Base-by-base conservation (phyloP, 30 jellyfish, hydroid and myxozoan genomes). In the Nemopilema nomurai region DNA sequence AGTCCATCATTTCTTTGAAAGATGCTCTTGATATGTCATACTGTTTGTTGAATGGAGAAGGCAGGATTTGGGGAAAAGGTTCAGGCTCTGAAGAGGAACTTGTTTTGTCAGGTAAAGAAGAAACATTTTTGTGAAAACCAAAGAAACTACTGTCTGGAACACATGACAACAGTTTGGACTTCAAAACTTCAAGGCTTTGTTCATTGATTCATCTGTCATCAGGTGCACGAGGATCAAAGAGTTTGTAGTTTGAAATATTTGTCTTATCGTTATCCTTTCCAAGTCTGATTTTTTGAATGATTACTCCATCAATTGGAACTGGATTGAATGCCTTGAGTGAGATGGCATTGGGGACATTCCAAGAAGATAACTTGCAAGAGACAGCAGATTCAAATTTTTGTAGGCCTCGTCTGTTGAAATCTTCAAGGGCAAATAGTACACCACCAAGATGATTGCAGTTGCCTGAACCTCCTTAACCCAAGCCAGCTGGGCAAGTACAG, bases 401-500 rank as follows among this genome's bases (percentile, higher is more conserved):
- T 20, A 83, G 71, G 70, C 92, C 88, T 28, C 51, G 57, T 41
- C 65, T 16, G 81, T 83, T 82, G 51, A 53, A 82, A 49, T 82
- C 86, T 62, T 82, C 91, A 9, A 82, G 62, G 53, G 87, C 89
- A 49, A 71, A 83, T 8, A 83, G 82, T 8, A 83, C 81, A 16
- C 92, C 89, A 28, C 89, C 88, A 9, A 71, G 81, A 71, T 71
- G 90, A 63, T 57, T 83, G 74, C 90, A 83, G 74, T 74, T 41
- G 25, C 92, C 81, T 72, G 9, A 83, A 27, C 90, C 88, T 28
- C 92, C 85, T 19, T 71, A 27, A 49, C 90, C 90, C 74, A 62
- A 28, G 41, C 88, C 90, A 71, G 92, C 88, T 23, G 88, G 88
- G 74, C 91, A 82, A 24, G 85, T 30, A 69, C 91, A 82, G 49